Percentiles rank a stretch among this genome's conserved stretches.
phyloP scores from a whole-genome alignment of 2,797 vertebrate genomes.

The Coreius guichenoti region DNA sequence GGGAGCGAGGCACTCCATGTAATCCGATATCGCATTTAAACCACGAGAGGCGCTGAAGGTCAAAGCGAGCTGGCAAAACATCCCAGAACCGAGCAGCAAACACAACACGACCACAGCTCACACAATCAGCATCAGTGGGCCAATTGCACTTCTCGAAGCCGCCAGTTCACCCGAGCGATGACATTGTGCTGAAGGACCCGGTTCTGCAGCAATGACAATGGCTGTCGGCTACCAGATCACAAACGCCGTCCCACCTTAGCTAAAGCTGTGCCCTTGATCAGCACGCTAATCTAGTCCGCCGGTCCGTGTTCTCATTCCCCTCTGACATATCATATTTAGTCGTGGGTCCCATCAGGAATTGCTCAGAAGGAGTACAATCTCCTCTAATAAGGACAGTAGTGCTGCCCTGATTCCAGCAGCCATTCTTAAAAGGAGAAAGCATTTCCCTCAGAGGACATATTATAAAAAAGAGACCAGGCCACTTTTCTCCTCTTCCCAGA shows the following conservation, averaged over 20 bases:
- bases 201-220: background rate
- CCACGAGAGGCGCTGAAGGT: slow-evolving; percentile 22
- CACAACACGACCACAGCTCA: slow-evolving; percentile 31
- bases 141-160: background rate
- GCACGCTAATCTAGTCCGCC: slow-evolving; percentile 74
- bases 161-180: slow-evolving; percentile 15
- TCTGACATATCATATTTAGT: slow-evolving; percentile 82
- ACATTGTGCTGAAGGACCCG: slow-evolving; percentile 47
- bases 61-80: slow-evolving; percentile 46
- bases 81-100: background rate
- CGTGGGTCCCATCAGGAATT: slow-evolving; percentile 77
- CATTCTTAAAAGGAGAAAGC: slow-evolving; percentile 68
- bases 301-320: slow-evolving; percentile 70
- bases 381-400: slow-evolving; percentile 79
- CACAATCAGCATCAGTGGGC: slow-evolving; percentile 12
- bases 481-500: slow-evolving; percentile 66
- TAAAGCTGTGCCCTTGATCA: slow-evolving; percentile 64
- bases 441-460: slow-evolving; percentile 74
- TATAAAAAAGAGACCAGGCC: slow-evolving; percentile 76
- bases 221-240: background rate
- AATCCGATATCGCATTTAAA: slow-evolving; percentile 25
- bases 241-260: slow-evolving; percentile 56
- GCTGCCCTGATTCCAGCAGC: slow-evolving; percentile 62
- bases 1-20: background rate
- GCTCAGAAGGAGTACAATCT: slow-evolving; percentile 74